Evolutionary conservation across 2,113 vertebrate genomes (phyloP), one percentile per base, ranked within the genome.

Genomic region (Hemibagrus wyckioides): DNA sequence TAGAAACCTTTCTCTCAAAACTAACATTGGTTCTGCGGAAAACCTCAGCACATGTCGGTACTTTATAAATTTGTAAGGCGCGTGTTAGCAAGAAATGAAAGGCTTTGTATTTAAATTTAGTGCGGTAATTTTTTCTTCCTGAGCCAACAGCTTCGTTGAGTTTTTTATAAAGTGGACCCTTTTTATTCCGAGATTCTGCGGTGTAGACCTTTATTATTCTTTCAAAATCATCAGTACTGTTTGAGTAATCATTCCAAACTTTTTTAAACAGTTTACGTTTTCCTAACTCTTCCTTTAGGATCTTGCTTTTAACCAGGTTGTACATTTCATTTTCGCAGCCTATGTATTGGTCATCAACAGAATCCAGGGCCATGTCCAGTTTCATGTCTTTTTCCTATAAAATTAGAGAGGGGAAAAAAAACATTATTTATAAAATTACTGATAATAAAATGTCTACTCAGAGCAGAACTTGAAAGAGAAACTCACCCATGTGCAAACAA

Each of bases 151-250:
- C 36, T 7, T 25, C 13, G 11, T 61, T 82, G 33, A 82, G 8
- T 2, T 39, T 4, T 9, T 1, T 0, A 61, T 39, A 17, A 82
- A 61, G 1, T 2, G n/a, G n/a, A n/a, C n/a, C n/a, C n/a, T n/a
- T n/a, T n/a, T n/a, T n/a, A n/a, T 3, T 10, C 1, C 0, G 1
- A 1, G 1, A 1, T 28, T 2, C 10, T 8, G 10, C 0, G 15
- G 80, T 39, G 33, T 61, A 82, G 54, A 82, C 33, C 15, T 82
- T 61, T 25, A 82, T 61, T 25, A 41, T 82, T 41, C 54, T 33
- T 56, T 13, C 0, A 23, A 28, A 3, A 39, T 57, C 0, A 41
- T 82, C 13, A 0, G 0, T 39, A 59, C 28, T 8, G 3, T 41
- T 39, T 59, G 4, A 1, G 11, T 15, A 17, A 1, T 39, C 61